phyloP scores from a whole-genome alignment of 1,140 invertebrate genomes.

The Calliphora vicina region DNA sequence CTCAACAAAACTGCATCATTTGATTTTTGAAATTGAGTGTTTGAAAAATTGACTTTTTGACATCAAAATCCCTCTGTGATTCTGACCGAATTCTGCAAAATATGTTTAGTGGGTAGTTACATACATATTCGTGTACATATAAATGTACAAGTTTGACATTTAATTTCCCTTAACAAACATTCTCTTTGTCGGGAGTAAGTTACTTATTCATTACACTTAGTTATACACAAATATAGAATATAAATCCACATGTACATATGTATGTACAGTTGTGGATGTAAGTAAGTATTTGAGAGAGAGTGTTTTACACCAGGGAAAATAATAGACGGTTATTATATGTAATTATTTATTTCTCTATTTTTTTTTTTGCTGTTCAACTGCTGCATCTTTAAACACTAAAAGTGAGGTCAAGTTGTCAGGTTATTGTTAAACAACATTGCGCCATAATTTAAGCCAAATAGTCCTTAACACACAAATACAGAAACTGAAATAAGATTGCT shows the following conservation, averaged over 20 bases:
- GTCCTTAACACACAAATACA: not conserved
- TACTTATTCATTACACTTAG: not conserved
- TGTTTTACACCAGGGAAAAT: not conserved
- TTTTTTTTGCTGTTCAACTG: no score
- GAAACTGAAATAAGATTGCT: not conserved
- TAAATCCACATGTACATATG: not conserved
- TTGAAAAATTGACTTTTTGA: no score
- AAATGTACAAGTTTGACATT: not conserved
- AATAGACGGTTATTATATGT: slow-evolving; percentile 2
- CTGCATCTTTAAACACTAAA: not conserved
- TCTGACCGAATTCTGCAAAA: no score
- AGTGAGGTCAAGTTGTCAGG: slow-evolving; percentile 12
- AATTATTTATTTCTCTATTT: not conserved
- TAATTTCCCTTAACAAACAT: slow-evolving; percentile 10
- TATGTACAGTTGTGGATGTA: not conserved
- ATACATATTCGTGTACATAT: no score
- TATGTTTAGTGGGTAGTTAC: no score
- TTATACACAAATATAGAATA: not conserved
- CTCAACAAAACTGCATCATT: no score
- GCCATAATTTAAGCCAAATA: not conserved
- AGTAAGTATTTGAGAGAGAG: not conserved
- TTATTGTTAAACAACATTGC: not conserved
- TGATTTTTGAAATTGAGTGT: no score
- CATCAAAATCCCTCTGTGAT: no score
- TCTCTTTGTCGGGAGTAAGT: not conserved